Evolutionary conservation across 2,797 vertebrate genomes (phyloP).

Genomic region (Rhabdophis nuchalis): DNA sequence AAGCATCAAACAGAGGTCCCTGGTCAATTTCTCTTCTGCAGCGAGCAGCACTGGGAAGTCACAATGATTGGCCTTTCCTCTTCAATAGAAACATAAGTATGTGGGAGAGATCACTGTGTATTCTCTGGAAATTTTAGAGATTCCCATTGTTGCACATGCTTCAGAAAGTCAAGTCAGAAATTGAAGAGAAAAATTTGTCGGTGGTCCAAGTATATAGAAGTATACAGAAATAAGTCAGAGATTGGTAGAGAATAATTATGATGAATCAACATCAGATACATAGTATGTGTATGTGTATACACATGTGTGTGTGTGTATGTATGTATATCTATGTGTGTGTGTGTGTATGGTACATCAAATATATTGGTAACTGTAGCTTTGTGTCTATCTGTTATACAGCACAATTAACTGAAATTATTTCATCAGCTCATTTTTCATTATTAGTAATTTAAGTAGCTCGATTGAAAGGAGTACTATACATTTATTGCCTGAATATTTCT

Average conservation of each 20-base stretch:
- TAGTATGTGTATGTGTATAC: too few relatives aligned
- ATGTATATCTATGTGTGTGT: too few relatives aligned
- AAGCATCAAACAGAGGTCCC: not conserved
- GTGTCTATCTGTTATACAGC: conserved; percentile 4
- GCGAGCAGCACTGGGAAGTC: not conserved
- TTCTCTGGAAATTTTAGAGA: not conserved
- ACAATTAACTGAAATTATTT: conserved; percentile 44
- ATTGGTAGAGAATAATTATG: not conserved
- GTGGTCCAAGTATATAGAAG: not conserved
- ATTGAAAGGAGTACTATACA: not conserved
- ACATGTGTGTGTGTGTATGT: too few relatives aligned
- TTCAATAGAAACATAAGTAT: not conserved
- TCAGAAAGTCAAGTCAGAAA: not conserved
- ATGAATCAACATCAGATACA: not conserved
- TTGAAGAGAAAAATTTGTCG: not conserved
- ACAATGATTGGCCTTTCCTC: not conserved
- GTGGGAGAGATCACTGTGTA: not conserved
- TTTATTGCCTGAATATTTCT: not conserved
- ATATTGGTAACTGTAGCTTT: not conserved
- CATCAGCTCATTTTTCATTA: conserved; percentile 24
- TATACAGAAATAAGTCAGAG: not conserved
- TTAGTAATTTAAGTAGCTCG: not conserved
- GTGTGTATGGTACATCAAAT: not conserved
- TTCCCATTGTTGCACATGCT: not conserved
- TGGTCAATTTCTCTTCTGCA: not conserved